Conservation (phyloP, 2,113 vertebrate genomes). For the Alethe diademata region DNA sequence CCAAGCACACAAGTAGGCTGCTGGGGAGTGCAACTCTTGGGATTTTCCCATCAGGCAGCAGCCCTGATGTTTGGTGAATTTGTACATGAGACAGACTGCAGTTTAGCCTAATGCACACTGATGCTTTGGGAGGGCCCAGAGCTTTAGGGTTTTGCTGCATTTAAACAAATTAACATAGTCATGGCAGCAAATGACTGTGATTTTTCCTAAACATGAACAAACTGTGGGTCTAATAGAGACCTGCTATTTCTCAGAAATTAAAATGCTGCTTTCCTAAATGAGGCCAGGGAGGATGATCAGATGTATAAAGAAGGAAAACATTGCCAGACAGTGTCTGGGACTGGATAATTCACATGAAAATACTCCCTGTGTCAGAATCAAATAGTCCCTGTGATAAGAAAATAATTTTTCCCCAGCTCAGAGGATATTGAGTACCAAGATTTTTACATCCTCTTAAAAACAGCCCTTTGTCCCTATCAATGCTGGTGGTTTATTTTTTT, state of each 20-base stretch:
- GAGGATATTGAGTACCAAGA: constrained; percentile 3
- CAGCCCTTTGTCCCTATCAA: neutral
- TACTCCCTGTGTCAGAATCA: constrained; percentile 26
- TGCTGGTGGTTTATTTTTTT: neutral
- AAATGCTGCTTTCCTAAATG: neutral
- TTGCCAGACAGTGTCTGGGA: constrained; percentile 18
- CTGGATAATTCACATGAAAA: constrained; percentile 31
- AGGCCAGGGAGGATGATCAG: constrained; percentile 43
- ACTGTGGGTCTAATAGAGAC: neutral
- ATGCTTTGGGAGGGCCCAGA: neutral
- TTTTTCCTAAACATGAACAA: constrained; percentile 13
- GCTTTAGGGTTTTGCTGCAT: neutral
- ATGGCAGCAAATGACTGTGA: neutral
- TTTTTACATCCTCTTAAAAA: constrained; percentile 33
- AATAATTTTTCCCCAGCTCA: constrained; percentile 11
- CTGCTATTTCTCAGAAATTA: neutral
- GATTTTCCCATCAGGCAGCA: neutral
- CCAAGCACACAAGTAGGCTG: neutral
- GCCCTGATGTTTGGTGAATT: neutral
- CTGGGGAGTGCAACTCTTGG: neutral
- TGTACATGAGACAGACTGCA: neutral
- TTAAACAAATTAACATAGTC: constrained; percentile 21
- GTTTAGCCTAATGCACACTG: neutral
- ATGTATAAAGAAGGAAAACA: constrained; percentile 31
- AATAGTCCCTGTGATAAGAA: constrained; percentile 18